Evolutionary conservation across 2,888 invertebrate genomes (phyloP).

Genomic region (Eupithecia insigniata): DNA sequence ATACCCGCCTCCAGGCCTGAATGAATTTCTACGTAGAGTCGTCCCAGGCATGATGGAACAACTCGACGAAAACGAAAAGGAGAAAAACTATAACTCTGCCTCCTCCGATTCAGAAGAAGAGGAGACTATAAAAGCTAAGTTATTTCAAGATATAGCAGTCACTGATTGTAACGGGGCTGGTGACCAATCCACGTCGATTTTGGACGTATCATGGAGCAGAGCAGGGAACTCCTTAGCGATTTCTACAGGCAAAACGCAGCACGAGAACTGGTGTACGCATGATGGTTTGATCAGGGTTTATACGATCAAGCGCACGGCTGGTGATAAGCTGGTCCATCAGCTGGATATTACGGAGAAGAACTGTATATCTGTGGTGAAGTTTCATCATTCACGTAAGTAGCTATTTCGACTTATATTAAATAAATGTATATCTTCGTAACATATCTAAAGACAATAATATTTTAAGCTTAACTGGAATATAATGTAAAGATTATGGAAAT

Average conservation of each 20-base stretch:
- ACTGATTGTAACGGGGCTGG: conserved; percentile 61
- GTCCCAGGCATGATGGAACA: conserved; percentile 73
- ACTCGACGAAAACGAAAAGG: conserved; percentile 62
- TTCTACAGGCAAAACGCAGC: conserved; percentile 65
- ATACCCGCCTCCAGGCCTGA: conserved; percentile 66
- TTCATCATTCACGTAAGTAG: conserved; percentile 53
- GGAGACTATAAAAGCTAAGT: conserved; percentile 59
- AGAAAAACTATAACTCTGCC: conserved; percentile 46
- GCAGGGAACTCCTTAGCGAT: conserved; percentile 70
- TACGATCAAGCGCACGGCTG: conserved; percentile 74
- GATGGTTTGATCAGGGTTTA: conserved; percentile 69
- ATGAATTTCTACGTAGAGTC: conserved; percentile 70
- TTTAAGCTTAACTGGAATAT: too few species aligned
- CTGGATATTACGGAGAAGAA: conserved; percentile 70
- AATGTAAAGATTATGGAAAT: too few species aligned
- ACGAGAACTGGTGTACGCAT: conserved; percentile 72
- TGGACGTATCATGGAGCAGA: conserved; percentile 69
- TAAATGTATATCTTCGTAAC: too few species aligned
- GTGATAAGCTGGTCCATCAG: conserved; percentile 67
- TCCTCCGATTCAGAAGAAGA: conserved; percentile 77
- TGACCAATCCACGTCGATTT: conserved; percentile 59
- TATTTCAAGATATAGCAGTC: conserved; percentile 66
- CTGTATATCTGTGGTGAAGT: conserved; percentile 67
- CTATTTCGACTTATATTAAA: neutral
- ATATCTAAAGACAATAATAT: too few species aligned